Percentiles rank a stretch among this genome's conserved stretches.
Evolutionary conservation across 2,888 invertebrate species (phyloP).

Genomic region (Parasteatoda lunata): DNA sequence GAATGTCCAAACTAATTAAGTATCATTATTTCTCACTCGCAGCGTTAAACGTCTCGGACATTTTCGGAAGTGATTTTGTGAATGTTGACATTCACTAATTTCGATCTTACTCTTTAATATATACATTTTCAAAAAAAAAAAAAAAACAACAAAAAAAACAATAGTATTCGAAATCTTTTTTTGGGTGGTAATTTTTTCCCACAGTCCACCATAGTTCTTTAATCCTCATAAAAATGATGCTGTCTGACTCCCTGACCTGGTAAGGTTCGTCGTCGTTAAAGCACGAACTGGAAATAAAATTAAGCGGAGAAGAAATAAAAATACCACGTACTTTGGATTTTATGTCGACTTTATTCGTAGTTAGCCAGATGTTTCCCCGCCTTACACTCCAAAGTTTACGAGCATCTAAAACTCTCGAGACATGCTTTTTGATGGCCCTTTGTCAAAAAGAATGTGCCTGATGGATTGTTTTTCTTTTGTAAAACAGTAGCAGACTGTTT

Average conservation of each 20-base stretch:
- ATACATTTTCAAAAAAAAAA: too few species aligned
- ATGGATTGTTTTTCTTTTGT: too few species aligned
- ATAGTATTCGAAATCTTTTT: background rate
- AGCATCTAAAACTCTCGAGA: constrained; percentile 58
- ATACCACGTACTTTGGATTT: constrained; percentile 65
- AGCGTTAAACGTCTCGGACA: too few species aligned
- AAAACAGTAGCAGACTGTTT: too few species aligned
- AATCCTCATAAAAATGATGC: constrained; percentile 64
- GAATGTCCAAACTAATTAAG: too few species aligned
- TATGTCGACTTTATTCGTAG: constrained; percentile 45
- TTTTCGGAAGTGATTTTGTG: too few species aligned
- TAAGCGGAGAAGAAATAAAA: constrained; percentile 59
- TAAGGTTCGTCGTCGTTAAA: constrained; percentile 46
- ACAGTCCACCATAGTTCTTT: constrained; percentile 45
- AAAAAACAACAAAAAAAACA: too few species aligned
- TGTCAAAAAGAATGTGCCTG: constrained; percentile 35
- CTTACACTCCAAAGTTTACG: constrained; percentile 44
- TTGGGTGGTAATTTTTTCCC: background rate
- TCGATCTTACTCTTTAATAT: too few species aligned
- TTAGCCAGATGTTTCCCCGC: constrained; percentile 42
- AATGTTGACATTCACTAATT: too few species aligned
- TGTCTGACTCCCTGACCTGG: constrained; percentile 29
- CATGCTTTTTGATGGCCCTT: constrained; percentile 59
- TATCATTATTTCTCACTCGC: too few species aligned
- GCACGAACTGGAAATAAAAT: constrained; percentile 62